Evolutionary conservation across 2,113 vertebrate genomes (phyloP).

Genomic region (Neolamprologus tretocephalus): DNA sequence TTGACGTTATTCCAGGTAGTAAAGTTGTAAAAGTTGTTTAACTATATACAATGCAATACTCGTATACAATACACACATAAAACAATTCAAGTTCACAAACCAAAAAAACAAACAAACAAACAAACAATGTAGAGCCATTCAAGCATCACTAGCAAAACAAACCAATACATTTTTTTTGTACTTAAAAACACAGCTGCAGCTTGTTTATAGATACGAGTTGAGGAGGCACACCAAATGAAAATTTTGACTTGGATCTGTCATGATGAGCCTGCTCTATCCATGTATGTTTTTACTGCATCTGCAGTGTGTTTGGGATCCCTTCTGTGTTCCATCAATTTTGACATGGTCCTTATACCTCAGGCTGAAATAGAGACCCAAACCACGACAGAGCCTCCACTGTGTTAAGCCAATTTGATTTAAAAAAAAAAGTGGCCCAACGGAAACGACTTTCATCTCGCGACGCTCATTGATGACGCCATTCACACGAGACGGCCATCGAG

Average conservation of each 20-base stretch:
- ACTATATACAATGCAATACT: not conserved
- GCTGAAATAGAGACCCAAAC: not conserved
- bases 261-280: not conserved
- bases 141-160: not conserved
- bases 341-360: not conserved
- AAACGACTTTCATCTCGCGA: not conserved
- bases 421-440: not conserved
- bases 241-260: not conserved
- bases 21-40: not conserved
- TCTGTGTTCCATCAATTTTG: not conserved
- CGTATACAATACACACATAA: not conserved
- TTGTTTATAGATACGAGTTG: not conserved
- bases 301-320: not conserved
- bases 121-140: not conserved
- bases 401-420: fast-evolving
- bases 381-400: not conserved
- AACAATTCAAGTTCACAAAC: not conserved
- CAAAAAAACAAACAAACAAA: not conserved
- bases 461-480: not conserved
- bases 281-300: not conserved
- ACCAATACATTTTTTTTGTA: not conserved
- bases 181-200: not conserved
- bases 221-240: not conserved
- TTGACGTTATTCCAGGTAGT: not conserved
- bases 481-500: not conserved